Evolutionary conservation across 64 coral and sea anemone species (phyloP).

Genomic region (Pachyseris speciosa): DNA sequence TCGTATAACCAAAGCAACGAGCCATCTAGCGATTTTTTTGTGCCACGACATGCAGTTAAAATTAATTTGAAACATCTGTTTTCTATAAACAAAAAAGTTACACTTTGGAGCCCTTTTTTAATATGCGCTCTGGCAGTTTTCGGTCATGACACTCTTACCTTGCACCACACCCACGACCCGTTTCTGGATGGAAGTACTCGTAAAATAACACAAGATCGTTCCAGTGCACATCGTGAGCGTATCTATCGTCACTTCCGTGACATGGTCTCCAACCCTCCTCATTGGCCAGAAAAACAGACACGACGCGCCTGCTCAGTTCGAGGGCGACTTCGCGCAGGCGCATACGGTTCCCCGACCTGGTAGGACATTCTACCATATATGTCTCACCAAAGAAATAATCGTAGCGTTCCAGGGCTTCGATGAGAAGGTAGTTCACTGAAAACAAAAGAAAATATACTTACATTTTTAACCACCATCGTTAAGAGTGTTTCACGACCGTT

Average conservation of each 20-base stretch:
- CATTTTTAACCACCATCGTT: too few relatives aligned
- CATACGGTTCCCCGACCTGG: slow-evolving; percentile 90
- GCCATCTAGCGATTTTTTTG: too few relatives aligned
- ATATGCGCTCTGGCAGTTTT: too few relatives aligned
- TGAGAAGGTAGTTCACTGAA: slow-evolving; percentile 84
- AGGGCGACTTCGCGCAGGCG: slow-evolving; percentile 88
- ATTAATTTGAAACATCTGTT: too few relatives aligned
- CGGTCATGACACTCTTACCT: slow-evolving; percentile 44
- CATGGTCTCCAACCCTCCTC: slow-evolving; percentile 88
- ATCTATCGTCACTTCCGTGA: slow-evolving; percentile 84
- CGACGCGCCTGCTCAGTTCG: slow-evolving; percentile 84
- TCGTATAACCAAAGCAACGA: too few relatives aligned
- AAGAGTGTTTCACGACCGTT: too few relatives aligned
- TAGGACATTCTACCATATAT: slow-evolving; percentile 92
- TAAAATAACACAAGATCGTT: slow-evolving; percentile 98
- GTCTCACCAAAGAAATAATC: slow-evolving; percentile 90
- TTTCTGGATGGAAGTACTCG: slow-evolving; percentile 96
- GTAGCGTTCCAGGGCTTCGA: slow-evolving; percentile 92
- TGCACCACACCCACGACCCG: slow-evolving; percentile 95
- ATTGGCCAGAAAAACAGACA: slow-evolving; percentile 82
- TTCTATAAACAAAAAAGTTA: too few relatives aligned
- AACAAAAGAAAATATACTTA: not conserved
- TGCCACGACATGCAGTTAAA: too few relatives aligned
- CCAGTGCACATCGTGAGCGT: slow-evolving; percentile 82
- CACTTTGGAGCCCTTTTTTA: too few relatives aligned